These are phyloP conservation scores for Rhyacichthys aspro DNA, from an alignment of 2,797 vertebrate genomes.

Conservation along the genomic window DNA sequence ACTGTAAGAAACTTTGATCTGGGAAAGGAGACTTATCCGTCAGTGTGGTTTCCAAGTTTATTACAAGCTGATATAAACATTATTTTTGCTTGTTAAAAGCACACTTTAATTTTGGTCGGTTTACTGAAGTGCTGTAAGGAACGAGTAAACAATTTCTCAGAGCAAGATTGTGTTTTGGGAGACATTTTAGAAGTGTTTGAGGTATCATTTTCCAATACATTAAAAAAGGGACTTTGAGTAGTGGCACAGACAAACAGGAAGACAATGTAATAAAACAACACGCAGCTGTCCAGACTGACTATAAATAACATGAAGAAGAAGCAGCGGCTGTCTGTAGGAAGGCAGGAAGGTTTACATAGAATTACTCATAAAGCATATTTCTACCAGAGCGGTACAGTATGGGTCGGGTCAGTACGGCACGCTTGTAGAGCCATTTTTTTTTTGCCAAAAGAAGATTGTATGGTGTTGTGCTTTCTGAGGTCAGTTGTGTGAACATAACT, in stretches of 20 bases:
- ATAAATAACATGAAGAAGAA: conserved; percentile 14
- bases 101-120: neutral
- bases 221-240: neutral
- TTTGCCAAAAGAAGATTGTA: too few relatives aligned
- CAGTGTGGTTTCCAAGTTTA: neutral
- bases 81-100: conserved; percentile 15
- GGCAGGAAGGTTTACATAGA: conserved; percentile 2
- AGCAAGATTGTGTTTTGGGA: neutral
- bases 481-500: too few relatives aligned
- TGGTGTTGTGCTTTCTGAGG: too few relatives aligned
- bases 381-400: too few relatives aligned
- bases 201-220: neutral
- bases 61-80: conserved; percentile 13
- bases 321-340: conserved; percentile 11
- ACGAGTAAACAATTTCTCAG: conserved; percentile 4
- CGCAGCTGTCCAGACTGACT: conserved; percentile 1
- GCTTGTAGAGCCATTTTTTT: too few relatives aligned
- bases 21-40: conserved; percentile 3
- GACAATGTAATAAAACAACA: neutral
- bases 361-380: too few relatives aligned
- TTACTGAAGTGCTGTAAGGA: neutral
- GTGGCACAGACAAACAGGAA: conserved; percentile 7
- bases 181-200: neutral
- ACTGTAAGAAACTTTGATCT: neutral
- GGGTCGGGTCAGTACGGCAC: too few relatives aligned